Evolutionary conservation across 2,797 vertebrate species (phyloP).

Genomic region (Borostomias antarcticus): DNA sequence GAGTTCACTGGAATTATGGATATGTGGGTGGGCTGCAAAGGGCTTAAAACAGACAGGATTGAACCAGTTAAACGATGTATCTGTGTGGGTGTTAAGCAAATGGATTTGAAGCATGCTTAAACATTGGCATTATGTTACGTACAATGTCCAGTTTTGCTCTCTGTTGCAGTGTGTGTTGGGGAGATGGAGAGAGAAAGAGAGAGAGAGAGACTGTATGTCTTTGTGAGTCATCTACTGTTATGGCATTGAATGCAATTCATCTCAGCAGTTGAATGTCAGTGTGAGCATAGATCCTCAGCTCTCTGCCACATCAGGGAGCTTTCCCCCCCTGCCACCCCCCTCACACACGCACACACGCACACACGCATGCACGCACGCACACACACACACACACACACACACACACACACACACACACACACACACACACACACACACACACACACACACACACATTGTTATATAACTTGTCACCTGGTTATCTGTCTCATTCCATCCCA

Average conservation of each 20-base stretch:
- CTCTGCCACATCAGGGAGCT: conserved; percentile 28
- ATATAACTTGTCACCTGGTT: conserved; percentile 29
- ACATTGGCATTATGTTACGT: neutral
- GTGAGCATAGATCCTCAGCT: conserved; percentile 23
- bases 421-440: too few relatives aligned
- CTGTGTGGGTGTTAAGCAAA: conserved; percentile 37
- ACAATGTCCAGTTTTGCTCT: neutral
- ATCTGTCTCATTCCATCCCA: conserved; percentile 30
- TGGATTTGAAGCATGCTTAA: conserved; percentile 24
- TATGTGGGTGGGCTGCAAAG: conserved; percentile 69
- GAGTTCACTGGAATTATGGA: neutral
- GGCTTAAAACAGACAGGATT: conserved; percentile 49
- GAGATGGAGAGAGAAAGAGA: too few relatives aligned
- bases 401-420: too few relatives aligned
- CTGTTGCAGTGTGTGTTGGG: neutral
- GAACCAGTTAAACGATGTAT: conserved; percentile 47
- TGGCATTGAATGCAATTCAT: neutral
- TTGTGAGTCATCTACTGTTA: neutral
- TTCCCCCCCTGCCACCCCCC: too few relatives aligned
- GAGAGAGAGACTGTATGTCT: too few relatives aligned
- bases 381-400: too few relatives aligned
- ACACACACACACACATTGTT: conserved; percentile 31
- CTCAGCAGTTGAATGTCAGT: neutral
- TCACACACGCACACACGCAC: too few relatives aligned
- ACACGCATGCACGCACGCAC: too few relatives aligned